phyloP scores from a whole-genome alignment of 1,140 invertebrate species.

The Sycobia sp. region DNA sequence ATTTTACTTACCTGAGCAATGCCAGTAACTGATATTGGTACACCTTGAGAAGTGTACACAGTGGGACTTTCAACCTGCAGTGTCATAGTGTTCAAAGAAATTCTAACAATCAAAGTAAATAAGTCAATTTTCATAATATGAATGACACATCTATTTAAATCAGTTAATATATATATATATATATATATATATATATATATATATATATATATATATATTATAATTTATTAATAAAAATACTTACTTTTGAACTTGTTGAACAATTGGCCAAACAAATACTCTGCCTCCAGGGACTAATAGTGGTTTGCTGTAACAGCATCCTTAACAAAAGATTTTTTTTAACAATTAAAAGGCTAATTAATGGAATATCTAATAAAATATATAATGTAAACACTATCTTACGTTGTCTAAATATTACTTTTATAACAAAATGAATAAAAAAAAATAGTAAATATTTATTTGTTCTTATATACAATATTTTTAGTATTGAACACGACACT shows the following conservation, averaged over 20 bases:
- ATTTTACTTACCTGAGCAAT: conserved; percentile 83
- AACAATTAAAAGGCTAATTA: too few relatives aligned
- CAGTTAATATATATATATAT: too few relatives aligned
- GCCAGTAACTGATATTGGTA: conserved; percentile 95
- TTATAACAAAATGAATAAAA: too few relatives aligned
- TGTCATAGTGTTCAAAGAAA: conserved; percentile 96
- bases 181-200: too few relatives aligned
- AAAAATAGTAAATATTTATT: too few relatives aligned
- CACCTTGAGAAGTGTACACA: conserved; percentile 95
- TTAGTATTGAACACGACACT: too few relatives aligned
- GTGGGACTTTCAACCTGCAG: conserved; percentile 88
- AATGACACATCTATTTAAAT: too few relatives aligned
- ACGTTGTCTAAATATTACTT: too few relatives aligned
- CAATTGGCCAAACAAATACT: conserved; percentile 94
- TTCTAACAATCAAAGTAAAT: conserved; percentile 63
- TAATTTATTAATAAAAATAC: conserved; percentile 14
- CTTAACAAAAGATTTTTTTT: conserved; percentile 66
- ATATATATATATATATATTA: too few relatives aligned
- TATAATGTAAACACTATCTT: too few relatives aligned
- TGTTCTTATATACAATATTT: too few relatives aligned
- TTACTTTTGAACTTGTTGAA: conserved; percentile 94
- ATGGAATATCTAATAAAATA: too few relatives aligned
- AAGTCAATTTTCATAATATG: background rate
- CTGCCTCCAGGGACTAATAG: conserved; percentile 91
- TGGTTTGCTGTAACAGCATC: conserved; percentile 91